Base-by-base conservation (phyloP, 1,140 invertebrate genomes). In the Zelostemma sp. region DNA sequence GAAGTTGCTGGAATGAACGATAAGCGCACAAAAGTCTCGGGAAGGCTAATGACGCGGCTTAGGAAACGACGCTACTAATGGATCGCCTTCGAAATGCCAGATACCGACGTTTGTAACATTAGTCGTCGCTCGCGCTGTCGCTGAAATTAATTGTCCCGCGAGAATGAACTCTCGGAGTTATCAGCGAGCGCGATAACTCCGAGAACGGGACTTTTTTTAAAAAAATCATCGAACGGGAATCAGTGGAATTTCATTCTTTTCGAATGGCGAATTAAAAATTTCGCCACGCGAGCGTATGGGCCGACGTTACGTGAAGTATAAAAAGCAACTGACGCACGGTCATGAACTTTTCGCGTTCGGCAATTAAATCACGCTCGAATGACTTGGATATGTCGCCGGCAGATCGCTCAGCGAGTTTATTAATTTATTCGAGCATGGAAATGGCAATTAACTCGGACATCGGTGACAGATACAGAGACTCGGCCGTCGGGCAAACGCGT, bases 341-440 rank as follows among this genome's bases (percentile, higher is more conserved):
- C 61, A 71, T 71, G 66, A 58, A 58, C 61, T 71, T 71, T 71
- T 77, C 70, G 68, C 69, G 62, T 49, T 64, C 56, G 59, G 31
- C 62, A 72, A 72, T 63, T 63, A 63, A 67, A 64, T 64, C 68
- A 49, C 64, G 76, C 68, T 70, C 68, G 69, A 73, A 71, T 47
- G 67, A 72, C 65, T 59, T 49, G 63, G 43, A 53, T 54, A 57
- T 75, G 80, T 82, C 77, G 73, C 28, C 59, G 70, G 58, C 80
- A 83, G 80, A 72, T 77, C 75, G 74, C 66, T 62, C 74, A 50
- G 71, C 25, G 68, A 82, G 77, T 83, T 83, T 82, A 84, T 85
- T 84, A 85, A 85, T 83, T 83, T 83, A 85, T 82, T 82, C 83
- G 77, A 79, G 81, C 82, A 79, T 83, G 80, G 77, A 83, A 84